Percentiles rank a stretch among this genome's conserved stretches.
Evolutionary conservation across 2,113 vertebrate species (phyloP).

Genomic region (Axis porcinus): DNA sequence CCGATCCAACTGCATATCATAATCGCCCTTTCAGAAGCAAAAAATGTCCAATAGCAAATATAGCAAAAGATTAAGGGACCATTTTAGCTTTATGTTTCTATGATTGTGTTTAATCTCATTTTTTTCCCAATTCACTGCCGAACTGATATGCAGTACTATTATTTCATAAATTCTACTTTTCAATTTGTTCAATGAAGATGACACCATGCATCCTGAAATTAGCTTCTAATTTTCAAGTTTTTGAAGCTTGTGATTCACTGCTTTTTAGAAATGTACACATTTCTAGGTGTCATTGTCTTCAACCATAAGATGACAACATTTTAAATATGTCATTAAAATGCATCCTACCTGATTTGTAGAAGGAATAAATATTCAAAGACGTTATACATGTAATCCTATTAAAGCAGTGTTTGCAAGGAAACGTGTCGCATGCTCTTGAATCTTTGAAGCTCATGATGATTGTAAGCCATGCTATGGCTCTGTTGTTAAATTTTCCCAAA

Average conservation of each 20-base stretch:
- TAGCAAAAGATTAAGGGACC: constrained; percentile 45
- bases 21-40: constrained; percentile 66
- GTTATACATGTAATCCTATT: constrained; percentile 56
- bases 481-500: constrained; percentile 69
- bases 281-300: constrained; percentile 60
- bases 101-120: constrained; percentile 52
- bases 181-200: constrained; percentile 24
- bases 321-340: constrained; percentile 62
- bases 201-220: constrained; percentile 45
- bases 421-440: constrained; percentile 41
- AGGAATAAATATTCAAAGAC: constrained; percentile 59
- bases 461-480: constrained; percentile 47
- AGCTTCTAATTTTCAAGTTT: constrained; percentile 57
- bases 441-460: constrained; percentile 62
- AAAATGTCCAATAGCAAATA: constrained; percentile 57
- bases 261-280: constrained; percentile 42
- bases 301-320: constrained; percentile 43
- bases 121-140: constrained; percentile 53
- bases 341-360: constrained; percentile 56
- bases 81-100: constrained; percentile 61
- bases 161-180: constrained; percentile 68
- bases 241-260: constrained; percentile 29
- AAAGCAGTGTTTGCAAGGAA: constrained; percentile 39
- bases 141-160: constrained; percentile 42
- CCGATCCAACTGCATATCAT: constrained; percentile 37